Evolutionary conservation across 64 coral and sea anemone genomes (phyloP), one percentile per base, ranked within the genome.

Genomic region (Montipora efflorescens): DNA sequence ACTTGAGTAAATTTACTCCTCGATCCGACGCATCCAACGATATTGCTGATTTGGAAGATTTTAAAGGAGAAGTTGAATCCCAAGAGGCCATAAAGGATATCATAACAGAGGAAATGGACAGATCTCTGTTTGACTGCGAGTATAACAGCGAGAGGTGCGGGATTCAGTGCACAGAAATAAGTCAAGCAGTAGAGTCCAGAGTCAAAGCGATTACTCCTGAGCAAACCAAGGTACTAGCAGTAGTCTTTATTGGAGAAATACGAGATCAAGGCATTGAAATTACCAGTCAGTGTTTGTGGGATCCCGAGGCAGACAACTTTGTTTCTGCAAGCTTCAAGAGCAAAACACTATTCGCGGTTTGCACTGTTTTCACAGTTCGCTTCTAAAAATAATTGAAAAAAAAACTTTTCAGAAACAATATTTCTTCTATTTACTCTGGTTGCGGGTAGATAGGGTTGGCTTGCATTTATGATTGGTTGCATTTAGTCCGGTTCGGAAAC

Each of bases 221-320:
- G n/a, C 67, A 90, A 9, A 95, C 96, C 1, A 98, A 98, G 59
- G 74, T 98, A n/a, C 83, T 98, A 8, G 82, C 87, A 3, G 89
- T 98, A 3, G 96, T 89, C 2, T 98, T 92, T 53, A 98, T 98
- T 19, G 96, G 96, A 1, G 96, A 98, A 51, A 83, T 98, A 61
- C 92, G 96, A 7, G 96, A 98, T 75, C 96, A 98, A 71, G 96
- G 96, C n/a, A 91, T 98, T 23, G 96, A 98, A 47, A 88, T 98
- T 2, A 98, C 96, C 0, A 98, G 93, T 50, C 96, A 98, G 71
- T 98, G 96, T 22, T 66, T 98, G 64, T 98, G 96, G 96, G 92
- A 98, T 87, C 93, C 96, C 4, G 84, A 92, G 7, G 79, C 90
- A 8, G 96, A 98, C 58, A 95, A 45, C 69, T 98, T 98, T 55